Evolutionary conservation across 2,888 invertebrate species (phyloP), one percentile per base, ranked within the genome.

Genomic region (Gortyna flavago): DNA sequence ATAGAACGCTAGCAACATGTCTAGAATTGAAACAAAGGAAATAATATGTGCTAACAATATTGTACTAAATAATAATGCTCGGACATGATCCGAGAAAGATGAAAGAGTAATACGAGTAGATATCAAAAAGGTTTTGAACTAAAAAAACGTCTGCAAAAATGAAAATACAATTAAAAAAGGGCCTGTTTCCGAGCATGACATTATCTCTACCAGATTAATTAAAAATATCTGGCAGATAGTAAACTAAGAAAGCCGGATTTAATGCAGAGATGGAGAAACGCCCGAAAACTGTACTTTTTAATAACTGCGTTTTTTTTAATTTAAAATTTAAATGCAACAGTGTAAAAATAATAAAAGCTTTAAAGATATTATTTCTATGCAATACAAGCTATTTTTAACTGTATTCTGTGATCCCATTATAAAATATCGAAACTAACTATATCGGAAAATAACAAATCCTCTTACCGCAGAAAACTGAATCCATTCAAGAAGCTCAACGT

Each of bases 401-500:
- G 6, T 32, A 66, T 80, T 48, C n/a, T 21, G 3, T 16, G 9
- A 41, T n/a, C 18, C 25, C n/a, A 25, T 44, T 65, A 72, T 62
- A 72, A 72, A 77, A 83, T 65, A 83, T 71, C 1, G 51, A 54
- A 71, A 73, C 70, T 71, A 71, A 73, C 70, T 71, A 64, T 32
- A 82, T 83, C 41, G 64, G 67, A 68, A 83, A 85, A 77, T 61
- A 82, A 73, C 48, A 80, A 84, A 86, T 80, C 72, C 62, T 51
- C 65, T 84, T 66, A 71, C 59, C 44, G 32, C 16, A 48, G 51
- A 71, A 75, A 77, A 44, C 51, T 71, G 35, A 71, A 75, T 83
- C 70, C 64, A 74, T 75, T 75, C 59, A 73, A 62, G 2, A 32
- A 77, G 57, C 51, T 51, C 65, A 75, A 68, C 32, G 48, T 67